These are phyloP conservation scores for Diaperis boleti DNA, from an alignment of 2,888 invertebrate genomes.

Conservation along the genomic window DNA sequence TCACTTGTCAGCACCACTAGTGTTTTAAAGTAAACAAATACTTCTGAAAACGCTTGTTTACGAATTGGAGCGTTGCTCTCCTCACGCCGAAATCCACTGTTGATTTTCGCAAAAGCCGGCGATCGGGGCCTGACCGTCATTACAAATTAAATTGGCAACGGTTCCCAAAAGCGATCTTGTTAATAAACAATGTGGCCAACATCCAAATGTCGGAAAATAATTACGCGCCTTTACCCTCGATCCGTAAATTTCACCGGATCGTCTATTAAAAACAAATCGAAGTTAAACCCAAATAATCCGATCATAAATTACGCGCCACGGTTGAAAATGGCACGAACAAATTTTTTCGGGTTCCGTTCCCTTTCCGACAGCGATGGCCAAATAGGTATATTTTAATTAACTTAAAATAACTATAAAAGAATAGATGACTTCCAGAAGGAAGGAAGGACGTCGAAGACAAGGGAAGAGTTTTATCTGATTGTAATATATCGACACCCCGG, in stretches of 20 bases:
- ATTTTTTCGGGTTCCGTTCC: too few species aligned
- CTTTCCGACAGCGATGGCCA: too few species aligned
- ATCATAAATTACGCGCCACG: slow-evolving; percentile 4
- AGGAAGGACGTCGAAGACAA: too few species aligned
- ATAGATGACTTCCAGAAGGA: too few species aligned
- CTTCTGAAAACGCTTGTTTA: slow-evolving; percentile 4
- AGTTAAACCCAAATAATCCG: slow-evolving; percentile 16
- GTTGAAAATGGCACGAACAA: background rate
- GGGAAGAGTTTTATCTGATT: too few species aligned
- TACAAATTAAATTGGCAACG: slow-evolving; percentile 7
- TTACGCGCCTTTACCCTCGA: slow-evolving; percentile 1
- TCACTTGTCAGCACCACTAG: slow-evolving; percentile 20
- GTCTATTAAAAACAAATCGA: slow-evolving; percentile 16
- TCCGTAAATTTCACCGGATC: slow-evolving; percentile 1
- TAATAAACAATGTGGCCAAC: slow-evolving; percentile 14
- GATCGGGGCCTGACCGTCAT: background rate
- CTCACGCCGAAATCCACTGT: background rate
- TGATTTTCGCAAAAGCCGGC: background rate
- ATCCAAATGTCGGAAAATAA: slow-evolving; percentile 4
- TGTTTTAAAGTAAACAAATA: slow-evolving; percentile 28
- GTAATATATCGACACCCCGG: too few species aligned
- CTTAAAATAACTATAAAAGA: too few species aligned
- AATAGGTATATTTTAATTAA: too few species aligned
- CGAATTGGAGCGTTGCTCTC: background rate
- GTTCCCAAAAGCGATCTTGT: slow-evolving; percentile 15